Conservation (phyloP, 2,888 invertebrate species). For the Dichetophora obliterata region DNA sequence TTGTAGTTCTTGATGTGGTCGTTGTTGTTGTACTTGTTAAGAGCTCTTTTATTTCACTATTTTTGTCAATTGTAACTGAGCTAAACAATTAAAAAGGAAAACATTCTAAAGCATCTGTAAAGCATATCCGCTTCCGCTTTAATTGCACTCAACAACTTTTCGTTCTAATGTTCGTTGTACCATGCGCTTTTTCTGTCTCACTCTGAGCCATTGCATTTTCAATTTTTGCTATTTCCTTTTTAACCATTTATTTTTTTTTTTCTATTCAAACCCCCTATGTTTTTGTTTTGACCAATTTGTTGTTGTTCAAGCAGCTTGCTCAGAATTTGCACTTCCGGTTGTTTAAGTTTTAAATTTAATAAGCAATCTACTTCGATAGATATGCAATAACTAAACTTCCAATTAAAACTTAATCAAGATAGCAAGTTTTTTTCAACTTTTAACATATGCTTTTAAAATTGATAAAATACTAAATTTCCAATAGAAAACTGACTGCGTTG, state of each 20-base stretch:
- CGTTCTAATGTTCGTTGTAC: not conserved
- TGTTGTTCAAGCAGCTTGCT: not conserved
- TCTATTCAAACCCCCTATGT: no score
- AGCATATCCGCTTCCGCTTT: slow-evolving; percentile 48
- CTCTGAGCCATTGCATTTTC: not conserved
- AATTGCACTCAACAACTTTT: slow-evolving; percentile 42
- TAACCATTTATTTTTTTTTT: not conserved
- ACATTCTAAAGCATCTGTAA: slow-evolving; percentile 37
- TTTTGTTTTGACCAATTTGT: not conserved
- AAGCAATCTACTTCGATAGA: no score
- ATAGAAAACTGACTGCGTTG: no score
- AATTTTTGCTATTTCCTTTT: not conserved
- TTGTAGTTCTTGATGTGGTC: slow-evolving; percentile 16
- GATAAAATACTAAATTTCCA: no score
- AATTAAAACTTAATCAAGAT: no score
- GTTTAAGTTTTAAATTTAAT: no score
- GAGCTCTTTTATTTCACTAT: slow-evolving; percentile 15
- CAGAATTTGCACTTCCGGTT: not conserved
- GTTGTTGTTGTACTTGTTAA: slow-evolving; percentile 34
- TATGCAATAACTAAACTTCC: no score
- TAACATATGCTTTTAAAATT: no score
- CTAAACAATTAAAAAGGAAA: slow-evolving; percentile 43
- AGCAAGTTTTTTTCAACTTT: no score
- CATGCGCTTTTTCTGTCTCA: not conserved
- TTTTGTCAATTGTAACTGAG: slow-evolving; percentile 40